phyloP scores from a whole-genome alignment of 2,113 vertebrate species.

The Pleuronectes platessa region DNA sequence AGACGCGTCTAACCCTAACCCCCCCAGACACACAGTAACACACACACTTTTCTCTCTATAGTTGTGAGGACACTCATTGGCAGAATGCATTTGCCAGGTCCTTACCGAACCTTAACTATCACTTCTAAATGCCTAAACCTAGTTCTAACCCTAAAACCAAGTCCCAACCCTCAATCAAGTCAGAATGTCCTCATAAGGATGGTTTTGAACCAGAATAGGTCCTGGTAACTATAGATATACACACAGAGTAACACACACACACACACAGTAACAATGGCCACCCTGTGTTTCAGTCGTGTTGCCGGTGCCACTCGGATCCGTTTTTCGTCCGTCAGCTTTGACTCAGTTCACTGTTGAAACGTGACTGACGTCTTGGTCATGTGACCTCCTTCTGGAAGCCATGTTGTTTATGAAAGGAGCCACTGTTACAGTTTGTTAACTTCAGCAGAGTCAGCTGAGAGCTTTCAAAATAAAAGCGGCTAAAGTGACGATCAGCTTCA shows the following conservation, averaged over 20 bases:
- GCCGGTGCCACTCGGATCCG: conserved; percentile 49
- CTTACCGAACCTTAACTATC: no score
- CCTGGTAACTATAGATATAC: background rate
- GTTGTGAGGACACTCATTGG: no score
- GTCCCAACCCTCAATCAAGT: conserved; percentile 10
- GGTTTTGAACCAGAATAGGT: no score
- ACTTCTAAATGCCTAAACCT: no score
- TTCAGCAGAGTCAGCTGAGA: background rate
- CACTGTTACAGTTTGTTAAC: conserved; percentile 15
- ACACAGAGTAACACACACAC: background rate
- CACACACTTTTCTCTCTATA: conserved; percentile 23
- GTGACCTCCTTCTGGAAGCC: conserved; percentile 35
- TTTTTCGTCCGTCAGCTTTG: conserved; percentile 19
- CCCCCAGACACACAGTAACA: conserved; percentile 1
- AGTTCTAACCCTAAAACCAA: no score
- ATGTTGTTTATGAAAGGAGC: conserved; percentile 29
- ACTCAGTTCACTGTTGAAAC: conserved; percentile 23
- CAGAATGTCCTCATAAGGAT: background rate
- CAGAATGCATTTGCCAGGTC: no score
- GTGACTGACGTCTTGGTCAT: conserved; percentile 14
- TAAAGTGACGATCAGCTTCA: background rate
- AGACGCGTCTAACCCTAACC: no score
- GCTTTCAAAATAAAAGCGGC: background rate
- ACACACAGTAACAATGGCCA: background rate
- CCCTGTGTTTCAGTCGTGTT: background rate